Conservation (phyloP, 2,888 invertebrate genomes). For the Brenthis hecate region DNA sequence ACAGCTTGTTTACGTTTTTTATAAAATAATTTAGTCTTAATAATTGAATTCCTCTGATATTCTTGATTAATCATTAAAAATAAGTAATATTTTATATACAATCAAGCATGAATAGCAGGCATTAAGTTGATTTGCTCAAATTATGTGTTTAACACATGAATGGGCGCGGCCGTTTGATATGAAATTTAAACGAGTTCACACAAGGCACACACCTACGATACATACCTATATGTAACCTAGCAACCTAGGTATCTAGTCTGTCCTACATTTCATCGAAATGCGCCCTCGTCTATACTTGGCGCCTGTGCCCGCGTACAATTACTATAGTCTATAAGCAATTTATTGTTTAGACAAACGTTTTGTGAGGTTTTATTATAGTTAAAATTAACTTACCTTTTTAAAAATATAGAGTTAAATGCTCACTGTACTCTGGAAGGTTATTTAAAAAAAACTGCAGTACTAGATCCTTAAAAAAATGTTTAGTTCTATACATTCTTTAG, state of each 20-base stretch:
- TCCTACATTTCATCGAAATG: conserved; percentile 56
- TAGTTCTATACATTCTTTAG: no score
- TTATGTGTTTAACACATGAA: conserved; percentile 37
- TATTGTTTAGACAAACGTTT: not conserved
- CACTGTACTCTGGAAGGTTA: no score
- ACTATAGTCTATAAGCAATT: not conserved
- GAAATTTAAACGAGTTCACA: conserved; percentile 60
- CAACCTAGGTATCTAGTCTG: conserved; percentile 48
- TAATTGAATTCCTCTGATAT: no score
- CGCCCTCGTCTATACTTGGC: conserved; percentile 23
- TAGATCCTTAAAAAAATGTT: no score
- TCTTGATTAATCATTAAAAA: not conserved
- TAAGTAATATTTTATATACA: not conserved
- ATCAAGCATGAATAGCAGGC: conserved; percentile 3
- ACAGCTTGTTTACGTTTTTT: no score
- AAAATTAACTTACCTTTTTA: no score
- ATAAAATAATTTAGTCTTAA: no score
- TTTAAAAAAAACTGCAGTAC: no score
- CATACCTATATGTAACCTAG: conserved; percentile 26
- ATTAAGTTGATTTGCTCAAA: conserved; percentile 31
- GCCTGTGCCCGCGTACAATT: conserved; percentile 18
- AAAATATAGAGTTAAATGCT: no score
- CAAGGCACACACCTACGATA: conserved; percentile 32
- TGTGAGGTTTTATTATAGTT: not conserved
- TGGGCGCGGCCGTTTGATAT: conserved; percentile 69